A percentile compares a stretch with the other conserved stretches of the same genome.
These are phyloP conservation scores for Acrocephalus arundinaceus DNA, from an alignment of 2,113 vertebrate species.

Conservation along the genomic window DNA sequence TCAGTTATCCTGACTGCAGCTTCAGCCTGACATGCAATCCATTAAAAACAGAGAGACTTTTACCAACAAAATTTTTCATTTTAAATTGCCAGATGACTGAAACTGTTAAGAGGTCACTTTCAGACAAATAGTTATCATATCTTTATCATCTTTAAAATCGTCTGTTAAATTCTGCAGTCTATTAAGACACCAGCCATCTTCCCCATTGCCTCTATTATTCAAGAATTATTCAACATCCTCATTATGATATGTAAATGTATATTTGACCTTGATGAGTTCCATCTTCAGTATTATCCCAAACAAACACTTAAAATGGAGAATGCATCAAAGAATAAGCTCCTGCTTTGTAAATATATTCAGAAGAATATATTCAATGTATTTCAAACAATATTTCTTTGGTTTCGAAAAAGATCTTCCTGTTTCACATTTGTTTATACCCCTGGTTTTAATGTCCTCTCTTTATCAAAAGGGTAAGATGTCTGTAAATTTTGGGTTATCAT, in stretches of 20 bases:
- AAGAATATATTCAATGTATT: conserved; percentile 24
- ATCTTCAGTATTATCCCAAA: not conserved
- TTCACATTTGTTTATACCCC: conserved; percentile 34
- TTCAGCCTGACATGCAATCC: conserved; percentile 27
- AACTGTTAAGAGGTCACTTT: conserved; percentile 9
- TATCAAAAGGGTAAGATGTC: conserved; percentile 51
- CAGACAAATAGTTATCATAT: conserved; percentile 4
- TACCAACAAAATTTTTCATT: conserved; percentile 29
- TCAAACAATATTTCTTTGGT: conserved; percentile 4
- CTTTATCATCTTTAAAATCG: conserved; percentile 27
- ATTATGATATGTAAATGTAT: not conserved
- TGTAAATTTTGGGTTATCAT: conserved; percentile 58
- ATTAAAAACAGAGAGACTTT: conserved; percentile 38
- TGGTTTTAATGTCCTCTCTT: conserved; percentile 48
- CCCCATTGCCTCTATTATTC: not conserved
- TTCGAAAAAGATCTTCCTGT: not conserved
- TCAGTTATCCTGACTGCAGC: conserved; percentile 50
- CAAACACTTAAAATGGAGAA: not conserved
- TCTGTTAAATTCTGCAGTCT: not conserved
- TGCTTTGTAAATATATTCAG: not conserved
- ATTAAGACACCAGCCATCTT: not conserved
- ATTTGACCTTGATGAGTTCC: conserved; percentile 3
- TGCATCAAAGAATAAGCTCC: not conserved
- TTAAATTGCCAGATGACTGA: conserved; percentile 15
- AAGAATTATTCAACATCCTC: not conserved